Conservation (phyloP, 2,113 vertebrate genomes). For the Myanophis thanlyinensis region DNA sequence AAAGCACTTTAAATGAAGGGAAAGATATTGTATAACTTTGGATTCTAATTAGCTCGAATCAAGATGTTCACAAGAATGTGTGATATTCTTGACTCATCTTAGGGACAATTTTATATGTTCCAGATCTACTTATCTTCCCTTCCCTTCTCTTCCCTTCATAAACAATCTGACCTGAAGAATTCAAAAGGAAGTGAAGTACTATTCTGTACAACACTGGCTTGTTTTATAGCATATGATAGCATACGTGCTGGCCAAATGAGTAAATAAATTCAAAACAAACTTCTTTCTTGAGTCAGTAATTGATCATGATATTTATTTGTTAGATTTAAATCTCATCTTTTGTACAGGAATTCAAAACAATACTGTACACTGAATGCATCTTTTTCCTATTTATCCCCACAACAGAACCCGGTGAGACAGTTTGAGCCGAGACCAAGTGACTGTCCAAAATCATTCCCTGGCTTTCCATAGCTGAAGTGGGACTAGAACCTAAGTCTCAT, state of each 20-base stretch:
- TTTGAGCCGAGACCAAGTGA: neutral
- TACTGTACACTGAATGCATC: neutral
- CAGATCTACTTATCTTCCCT: neutral
- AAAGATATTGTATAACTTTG: neutral
- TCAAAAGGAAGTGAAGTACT: neutral
- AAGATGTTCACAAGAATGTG: neutral
- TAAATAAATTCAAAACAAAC: neutral
- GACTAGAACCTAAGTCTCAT: neutral
- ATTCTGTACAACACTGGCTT: neutral
- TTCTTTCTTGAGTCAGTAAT: neutral
- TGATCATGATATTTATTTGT: neutral
- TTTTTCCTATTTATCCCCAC: neutral
- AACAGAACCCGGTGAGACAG: neutral
- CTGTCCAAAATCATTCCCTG: neutral
- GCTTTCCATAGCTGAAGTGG: neutral
- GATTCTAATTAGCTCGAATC: neutral
- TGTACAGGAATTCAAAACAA: neutral
- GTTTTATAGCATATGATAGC: neutral
- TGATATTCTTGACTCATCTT: neutral
- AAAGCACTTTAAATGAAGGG: neutral
- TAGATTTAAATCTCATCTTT: neutral
- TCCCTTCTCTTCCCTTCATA: neutral
- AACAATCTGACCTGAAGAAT: neutral
- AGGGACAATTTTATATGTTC: neutral
- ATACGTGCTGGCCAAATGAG: neutral